These are phyloP conservation scores for Galago senegalensis DNA, from an alignment of 2,797 vertebrate species.

Conservation along the genomic window DNA sequence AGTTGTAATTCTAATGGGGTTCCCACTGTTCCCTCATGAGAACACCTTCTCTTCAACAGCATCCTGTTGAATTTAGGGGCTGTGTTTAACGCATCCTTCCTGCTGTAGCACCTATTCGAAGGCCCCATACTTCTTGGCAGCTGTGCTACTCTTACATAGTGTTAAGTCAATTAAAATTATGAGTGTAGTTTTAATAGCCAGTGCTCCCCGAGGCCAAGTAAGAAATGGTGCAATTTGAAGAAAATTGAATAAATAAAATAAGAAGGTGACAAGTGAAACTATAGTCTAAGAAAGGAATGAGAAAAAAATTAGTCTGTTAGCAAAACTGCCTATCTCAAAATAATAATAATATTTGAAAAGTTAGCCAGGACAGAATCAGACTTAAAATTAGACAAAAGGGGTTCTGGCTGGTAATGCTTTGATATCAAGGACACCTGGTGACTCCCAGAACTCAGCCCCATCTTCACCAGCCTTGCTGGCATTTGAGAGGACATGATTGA, in stretches of 20 bases:
- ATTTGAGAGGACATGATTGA: neutral
- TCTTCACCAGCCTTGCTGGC: rapidly evolving
- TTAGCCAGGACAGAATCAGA: neutral
- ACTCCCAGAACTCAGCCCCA: neutral
- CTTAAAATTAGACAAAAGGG: neutral
- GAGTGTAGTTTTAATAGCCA: conserved; percentile 78
- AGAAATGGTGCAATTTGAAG: conserved; percentile 69
- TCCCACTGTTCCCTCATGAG: neutral
- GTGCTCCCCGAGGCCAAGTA: conserved; percentile 65
- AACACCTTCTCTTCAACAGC: neutral
- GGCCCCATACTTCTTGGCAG: conserved; percentile 25
- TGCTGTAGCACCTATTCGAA: neutral
- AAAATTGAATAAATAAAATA: conserved; percentile 79
- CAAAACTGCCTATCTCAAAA: conserved; percentile 35
- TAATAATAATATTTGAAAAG: conserved; percentile 26
- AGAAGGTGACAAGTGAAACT: conserved; percentile 64
- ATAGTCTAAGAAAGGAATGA: conserved; percentile 51
- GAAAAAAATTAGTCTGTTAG: conserved; percentile 44
- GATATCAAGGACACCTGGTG: neutral
- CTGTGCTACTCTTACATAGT: conserved; percentile 66
- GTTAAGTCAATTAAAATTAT: conserved; percentile 81
- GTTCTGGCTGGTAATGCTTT: neutral
- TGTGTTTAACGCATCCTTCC: neutral
- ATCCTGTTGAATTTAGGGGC: neutral
- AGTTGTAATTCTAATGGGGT: neutral